Evolutionary conservation across 2,113 vertebrate genomes (phyloP).

Genomic region (Stictonetta naevosa): DNA sequence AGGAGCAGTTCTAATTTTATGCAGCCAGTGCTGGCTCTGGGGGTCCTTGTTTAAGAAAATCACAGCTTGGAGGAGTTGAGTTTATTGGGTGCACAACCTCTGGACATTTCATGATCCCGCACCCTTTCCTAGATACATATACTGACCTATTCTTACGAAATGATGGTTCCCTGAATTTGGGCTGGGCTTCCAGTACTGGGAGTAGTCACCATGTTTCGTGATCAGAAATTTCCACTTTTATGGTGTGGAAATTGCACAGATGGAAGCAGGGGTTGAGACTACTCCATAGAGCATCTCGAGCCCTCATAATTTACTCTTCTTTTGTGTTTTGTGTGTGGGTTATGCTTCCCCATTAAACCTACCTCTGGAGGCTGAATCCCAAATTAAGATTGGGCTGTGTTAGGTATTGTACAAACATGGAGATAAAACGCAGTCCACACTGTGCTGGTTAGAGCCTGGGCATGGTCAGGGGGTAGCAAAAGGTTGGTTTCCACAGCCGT

Average conservation of each 20-base stretch:
- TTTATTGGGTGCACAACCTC: neutral
- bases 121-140: neutral
- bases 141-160: neutral
- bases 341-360: neutral
- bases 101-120: neutral
- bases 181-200: neutral
- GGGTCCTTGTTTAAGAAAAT: neutral
- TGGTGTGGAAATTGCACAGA: neutral
- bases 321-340: neutral
- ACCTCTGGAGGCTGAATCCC: neutral
- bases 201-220: fast-evolving
- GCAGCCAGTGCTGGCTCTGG: neutral
- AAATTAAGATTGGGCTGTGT: neutral
- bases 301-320: neutral
- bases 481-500: neutral
- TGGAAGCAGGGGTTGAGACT: neutral
- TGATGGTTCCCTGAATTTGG: neutral
- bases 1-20: neutral
- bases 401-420: neutral
- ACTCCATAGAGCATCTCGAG: neutral
- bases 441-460: neutral
- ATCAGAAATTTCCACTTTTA: neutral
- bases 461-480: neutral
- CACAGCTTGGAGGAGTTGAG: neutral
- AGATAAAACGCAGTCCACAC: neutral